Percentiles rank a stretch among this genome's conserved stretches.
Conservation (phyloP, 2,888 invertebrate genomes). For the Itoplectis maculator region DNA sequence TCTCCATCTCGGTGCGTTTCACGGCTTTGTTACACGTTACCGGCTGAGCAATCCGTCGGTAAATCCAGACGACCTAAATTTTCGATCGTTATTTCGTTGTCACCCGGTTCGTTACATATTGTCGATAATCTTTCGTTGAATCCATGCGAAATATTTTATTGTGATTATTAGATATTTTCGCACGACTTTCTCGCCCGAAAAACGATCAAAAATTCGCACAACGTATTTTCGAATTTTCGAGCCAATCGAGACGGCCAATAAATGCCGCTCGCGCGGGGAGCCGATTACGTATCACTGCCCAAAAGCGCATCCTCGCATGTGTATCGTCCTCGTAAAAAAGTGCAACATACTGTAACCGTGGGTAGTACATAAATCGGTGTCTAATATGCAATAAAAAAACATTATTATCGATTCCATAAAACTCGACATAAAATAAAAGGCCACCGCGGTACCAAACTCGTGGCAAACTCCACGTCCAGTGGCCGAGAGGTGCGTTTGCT, state of each 20-base stretch:
- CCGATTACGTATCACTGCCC: not conserved
- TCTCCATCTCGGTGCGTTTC: not conserved
- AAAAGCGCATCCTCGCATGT: not conserved
- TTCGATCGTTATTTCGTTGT: not conserved
- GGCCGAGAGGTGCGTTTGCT: not conserved
- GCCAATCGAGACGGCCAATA: not conserved
- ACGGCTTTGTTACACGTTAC: not conserved
- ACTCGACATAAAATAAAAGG: not conserved
- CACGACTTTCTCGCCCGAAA: no score
- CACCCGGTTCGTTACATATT: not conserved
- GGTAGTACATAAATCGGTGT: not conserved
- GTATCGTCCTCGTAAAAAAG: not conserved
- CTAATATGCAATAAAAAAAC: not conserved
- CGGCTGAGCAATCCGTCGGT: not conserved
- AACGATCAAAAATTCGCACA: no score
- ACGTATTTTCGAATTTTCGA: not conserved
- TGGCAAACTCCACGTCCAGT: not conserved
- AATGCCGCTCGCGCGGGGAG: not conserved
- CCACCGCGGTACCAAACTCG: not conserved
- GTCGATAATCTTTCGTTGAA: not conserved
- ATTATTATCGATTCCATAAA: not conserved
- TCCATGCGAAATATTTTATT: no score
- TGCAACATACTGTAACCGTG: not conserved
- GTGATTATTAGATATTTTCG: no score
- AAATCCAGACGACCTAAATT: not conserved